Evolutionary conservation across 2,797 vertebrate species (phyloP).

Genomic region (Glyptemys insculpta): DNA sequence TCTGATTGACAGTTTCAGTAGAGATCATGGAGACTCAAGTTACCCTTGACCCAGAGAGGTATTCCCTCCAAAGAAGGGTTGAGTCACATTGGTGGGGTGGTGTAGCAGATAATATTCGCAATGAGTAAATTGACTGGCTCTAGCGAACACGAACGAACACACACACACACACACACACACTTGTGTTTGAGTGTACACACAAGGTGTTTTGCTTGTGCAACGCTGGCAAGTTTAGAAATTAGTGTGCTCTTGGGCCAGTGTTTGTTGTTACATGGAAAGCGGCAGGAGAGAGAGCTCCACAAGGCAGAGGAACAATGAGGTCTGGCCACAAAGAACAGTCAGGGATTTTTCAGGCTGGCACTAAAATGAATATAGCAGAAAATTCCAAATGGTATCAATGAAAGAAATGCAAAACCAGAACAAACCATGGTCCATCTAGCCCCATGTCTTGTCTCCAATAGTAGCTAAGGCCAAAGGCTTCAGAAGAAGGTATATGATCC

Average conservation of each 20-base stretch:
- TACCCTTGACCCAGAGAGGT: not conserved
- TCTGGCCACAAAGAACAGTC: not conserved
- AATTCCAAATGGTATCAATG: not conserved
- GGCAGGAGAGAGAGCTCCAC: not conserved
- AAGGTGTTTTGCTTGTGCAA: not conserved
- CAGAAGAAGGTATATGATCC: not conserved
- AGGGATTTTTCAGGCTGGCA: not conserved
- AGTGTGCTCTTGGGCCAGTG: not conserved
- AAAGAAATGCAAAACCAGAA: not conserved
- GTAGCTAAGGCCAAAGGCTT: not conserved
- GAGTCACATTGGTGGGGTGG: not conserved
- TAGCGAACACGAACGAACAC: no score
- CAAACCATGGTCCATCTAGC: not conserved
- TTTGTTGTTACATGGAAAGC: not conserved
- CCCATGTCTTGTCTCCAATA: not conserved
- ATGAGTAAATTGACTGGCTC: not conserved
- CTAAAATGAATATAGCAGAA: not conserved
- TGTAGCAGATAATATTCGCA: not conserved
- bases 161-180: accelerated
- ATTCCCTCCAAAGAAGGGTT: not conserved
- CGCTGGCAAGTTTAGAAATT: not conserved
- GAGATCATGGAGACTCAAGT: not conserved
- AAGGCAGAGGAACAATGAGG: not conserved
- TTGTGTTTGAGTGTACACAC: not conserved
- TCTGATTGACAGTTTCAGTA: not conserved